Conservation (phyloP, 2,888 invertebrate species). For the Monochamus alternatus region DNA sequence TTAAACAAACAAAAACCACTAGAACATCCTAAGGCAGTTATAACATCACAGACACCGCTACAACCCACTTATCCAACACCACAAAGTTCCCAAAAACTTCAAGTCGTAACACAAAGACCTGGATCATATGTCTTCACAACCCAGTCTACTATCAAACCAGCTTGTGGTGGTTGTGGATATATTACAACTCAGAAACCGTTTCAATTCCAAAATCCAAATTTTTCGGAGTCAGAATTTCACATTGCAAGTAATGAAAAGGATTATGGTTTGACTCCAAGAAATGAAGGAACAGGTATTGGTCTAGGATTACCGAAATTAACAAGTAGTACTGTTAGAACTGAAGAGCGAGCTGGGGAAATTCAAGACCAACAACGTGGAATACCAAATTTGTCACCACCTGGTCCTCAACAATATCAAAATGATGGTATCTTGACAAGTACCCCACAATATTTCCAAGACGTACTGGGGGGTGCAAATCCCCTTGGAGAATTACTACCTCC, state of each 20-base stretch:
- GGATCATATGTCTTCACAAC: conserved; percentile 61
- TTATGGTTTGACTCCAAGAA: no score
- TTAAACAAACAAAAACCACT: conserved; percentile 46
- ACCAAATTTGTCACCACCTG: neutral
- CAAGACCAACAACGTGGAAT: no score
- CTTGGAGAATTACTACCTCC: conserved; percentile 4
- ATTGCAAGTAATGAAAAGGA: no score
- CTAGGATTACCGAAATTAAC: neutral
- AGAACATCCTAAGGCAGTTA: conserved; percentile 21
- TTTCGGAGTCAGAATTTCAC: neutral
- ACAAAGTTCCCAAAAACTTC: conserved; percentile 17
- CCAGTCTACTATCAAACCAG: conserved; percentile 69
- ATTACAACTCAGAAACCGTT: conserved; percentile 71
- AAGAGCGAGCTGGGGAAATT: no score
- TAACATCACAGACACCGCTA: conserved; percentile 32
- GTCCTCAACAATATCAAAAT: neutral
- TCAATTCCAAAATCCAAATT: conserved; percentile 60
- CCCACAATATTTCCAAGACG: neutral
- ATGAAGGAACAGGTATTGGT: no score
- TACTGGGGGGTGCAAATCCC: neutral
- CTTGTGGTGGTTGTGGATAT: conserved; percentile 77
- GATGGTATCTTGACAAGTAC: neutral
- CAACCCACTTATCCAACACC: conserved; percentile 10
- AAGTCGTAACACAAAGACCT: conserved; percentile 53
- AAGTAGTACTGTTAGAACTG: neutral